Percentiles rank a stretch among this genome's conserved stretches.
phyloP scores from a whole-genome alignment of 1,140 invertebrate genomes.

The Caerostris darwini region DNA sequence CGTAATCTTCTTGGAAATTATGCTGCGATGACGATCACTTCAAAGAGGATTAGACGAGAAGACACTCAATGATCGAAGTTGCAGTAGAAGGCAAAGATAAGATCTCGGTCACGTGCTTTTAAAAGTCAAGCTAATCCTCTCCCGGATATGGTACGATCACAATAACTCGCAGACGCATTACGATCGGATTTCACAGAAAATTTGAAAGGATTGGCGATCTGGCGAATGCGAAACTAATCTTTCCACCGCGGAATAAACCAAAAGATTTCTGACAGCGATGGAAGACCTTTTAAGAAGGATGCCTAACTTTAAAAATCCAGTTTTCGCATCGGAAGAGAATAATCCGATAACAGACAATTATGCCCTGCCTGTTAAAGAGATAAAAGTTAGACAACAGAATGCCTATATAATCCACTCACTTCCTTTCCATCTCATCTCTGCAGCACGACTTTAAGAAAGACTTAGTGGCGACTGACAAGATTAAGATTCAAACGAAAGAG shows the following conservation, averaged over 20 bases:
- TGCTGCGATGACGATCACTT: conserved; percentile 69
- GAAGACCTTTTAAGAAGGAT: conserved; percentile 63
- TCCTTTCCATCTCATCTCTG: conserved; percentile 20
- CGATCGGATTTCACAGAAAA: conserved; percentile 74
- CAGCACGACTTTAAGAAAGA: not conserved
- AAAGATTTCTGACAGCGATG: conserved; percentile 28
- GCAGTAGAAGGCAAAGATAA: conserved; percentile 58
- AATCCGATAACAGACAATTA: conserved; percentile 72
- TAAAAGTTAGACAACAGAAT: conserved; percentile 40
- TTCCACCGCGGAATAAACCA: conserved; percentile 22
- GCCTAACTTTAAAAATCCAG: conserved; percentile 63
- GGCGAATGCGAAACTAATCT: conserved; percentile 70
- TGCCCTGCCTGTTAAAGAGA: conserved; percentile 30
- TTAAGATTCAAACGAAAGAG: conserved; percentile 16
- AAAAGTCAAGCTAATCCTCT: conserved; percentile 72
- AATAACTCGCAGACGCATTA: conserved; percentile 72
- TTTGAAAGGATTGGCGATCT: conserved; percentile 77
- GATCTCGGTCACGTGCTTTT: conserved; percentile 75
- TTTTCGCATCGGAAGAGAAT: conserved; percentile 56
- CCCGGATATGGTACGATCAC: conserved; percentile 76
- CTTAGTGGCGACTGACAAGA: not conserved
- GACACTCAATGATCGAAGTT: conserved; percentile 51
- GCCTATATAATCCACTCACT: conserved; percentile 7
- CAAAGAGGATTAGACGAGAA: conserved; percentile 71
- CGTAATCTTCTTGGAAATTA: conserved; percentile 72